Percentiles rank a stretch among this genome's conserved stretches.
phyloP scores from a whole-genome alignment of 2,797 vertebrate genomes.

The Australoheros facetus region DNA sequence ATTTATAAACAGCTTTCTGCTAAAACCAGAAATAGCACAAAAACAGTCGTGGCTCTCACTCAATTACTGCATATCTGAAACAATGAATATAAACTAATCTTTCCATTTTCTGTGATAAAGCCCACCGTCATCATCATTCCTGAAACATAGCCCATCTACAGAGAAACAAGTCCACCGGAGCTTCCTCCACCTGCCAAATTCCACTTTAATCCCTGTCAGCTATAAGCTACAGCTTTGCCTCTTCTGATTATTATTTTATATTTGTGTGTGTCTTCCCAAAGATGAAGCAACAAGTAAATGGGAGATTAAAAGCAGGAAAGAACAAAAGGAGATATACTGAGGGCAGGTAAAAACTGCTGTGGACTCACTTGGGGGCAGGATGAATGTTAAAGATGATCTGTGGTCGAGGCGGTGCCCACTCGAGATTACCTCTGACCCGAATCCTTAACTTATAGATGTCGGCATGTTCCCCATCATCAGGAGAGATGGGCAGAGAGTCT shows the following conservation, averaged over 20 bases:
- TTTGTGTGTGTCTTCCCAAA: neutral
- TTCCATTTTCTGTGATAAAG: neutral
- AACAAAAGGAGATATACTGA: neutral
- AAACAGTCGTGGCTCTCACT: neutral
- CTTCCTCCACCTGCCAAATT: neutral
- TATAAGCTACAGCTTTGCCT: neutral
- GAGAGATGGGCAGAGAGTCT: constrained; percentile 94
- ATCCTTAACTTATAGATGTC: constrained; percentile 97
- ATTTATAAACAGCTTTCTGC: neutral
- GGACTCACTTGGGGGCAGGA: constrained; percentile 89
- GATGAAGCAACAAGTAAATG: neutral
- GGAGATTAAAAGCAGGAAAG: neutral
- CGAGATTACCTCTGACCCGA: constrained; percentile 94
- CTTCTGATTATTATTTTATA: neutral
- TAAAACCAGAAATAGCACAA: neutral
- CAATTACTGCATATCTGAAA: neutral
- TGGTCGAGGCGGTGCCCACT: constrained; percentile 96
- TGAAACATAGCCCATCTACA: neutral
- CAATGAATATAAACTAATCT: neutral
- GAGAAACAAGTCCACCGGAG: no score
- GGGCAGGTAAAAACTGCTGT: neutral
- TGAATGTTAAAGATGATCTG: constrained; percentile 99
- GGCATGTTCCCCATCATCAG: constrained; percentile 94
- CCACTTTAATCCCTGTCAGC: neutral
- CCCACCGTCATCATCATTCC: neutral